Evolutionary conservation across 2,888 invertebrate genomes (phyloP), one percentile per base, ranked within the genome.

Genomic region (Mesopsocus fuscifrons): DNA sequence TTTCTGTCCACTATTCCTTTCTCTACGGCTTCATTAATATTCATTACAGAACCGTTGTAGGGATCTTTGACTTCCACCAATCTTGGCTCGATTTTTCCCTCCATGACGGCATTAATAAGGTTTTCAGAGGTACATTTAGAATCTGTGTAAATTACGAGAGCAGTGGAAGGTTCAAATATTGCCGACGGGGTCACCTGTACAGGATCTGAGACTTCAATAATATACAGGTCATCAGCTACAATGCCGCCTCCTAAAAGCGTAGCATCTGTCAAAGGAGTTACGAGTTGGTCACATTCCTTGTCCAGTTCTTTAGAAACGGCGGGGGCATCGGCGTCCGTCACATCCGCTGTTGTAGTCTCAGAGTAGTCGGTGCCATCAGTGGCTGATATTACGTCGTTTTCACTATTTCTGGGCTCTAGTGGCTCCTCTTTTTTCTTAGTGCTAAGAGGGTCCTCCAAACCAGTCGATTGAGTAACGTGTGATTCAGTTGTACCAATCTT

Each of bases 111-210:
- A 51, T 74, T 68, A 41, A 83, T 57, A 44, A 88, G 67, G 55
- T 77, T 77, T 50, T 74, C 71, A 0, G 80, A 76, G 3, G 42
- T 34, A 55, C 73, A 66, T 23, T 78, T 77, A 9, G 69, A 72
- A 44, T 76, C 71, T 1, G 80, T 75, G 42, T 77, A 76, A 52
- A 80, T 75, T 9, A 85, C 73, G 46, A 78, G 59, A 2, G 79
- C 76, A 9, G 79, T 77, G 2, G 75, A 68, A 1, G 85, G 83
- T 59, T 85, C 82, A 57, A 77, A 84, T 48, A 82, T 79, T 3
- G 80, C 65, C 5, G 79, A 81, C 1, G 74, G 73, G 21, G 69
- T 65, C 41, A 84, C 69, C 62, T 80, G 76, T 8, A 84, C 62
- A 0, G 81, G 82, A 57, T 81, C 77, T 26, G 26, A 26, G 11